Percentiles rank a stretch among this genome's conserved stretches.
These are phyloP conservation scores for Stigmatopora argus DNA, from an alignment of 2,113 vertebrate genomes.

Conservation along the genomic window DNA sequence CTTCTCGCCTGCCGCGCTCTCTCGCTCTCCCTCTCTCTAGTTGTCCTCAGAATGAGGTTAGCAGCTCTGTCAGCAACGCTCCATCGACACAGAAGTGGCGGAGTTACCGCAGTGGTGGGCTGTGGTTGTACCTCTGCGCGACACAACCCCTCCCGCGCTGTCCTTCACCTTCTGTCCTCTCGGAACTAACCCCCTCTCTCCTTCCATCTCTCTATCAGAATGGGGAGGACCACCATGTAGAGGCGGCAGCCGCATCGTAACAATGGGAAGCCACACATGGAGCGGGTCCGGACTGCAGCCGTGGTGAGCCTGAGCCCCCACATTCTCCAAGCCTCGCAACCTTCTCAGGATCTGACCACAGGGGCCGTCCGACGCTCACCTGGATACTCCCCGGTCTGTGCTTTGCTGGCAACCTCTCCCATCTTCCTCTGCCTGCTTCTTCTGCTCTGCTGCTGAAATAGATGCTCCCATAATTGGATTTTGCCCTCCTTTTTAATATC, in stretches of 20 bases:
- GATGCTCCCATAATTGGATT: conserved; percentile 32
- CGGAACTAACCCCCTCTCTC: conserved; percentile 6
- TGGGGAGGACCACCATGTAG: conserved; percentile 92
- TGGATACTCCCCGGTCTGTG: conserved; percentile 58
- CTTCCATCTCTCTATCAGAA: conserved; percentile 65
- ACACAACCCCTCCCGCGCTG: background rate
- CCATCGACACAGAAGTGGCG: conserved; percentile 43
- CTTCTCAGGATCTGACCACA: conserved; percentile 64
- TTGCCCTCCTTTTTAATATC: conserved; percentile 17
- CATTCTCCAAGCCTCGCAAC: conserved; percentile 48
- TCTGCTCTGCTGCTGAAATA: conserved; percentile 43
- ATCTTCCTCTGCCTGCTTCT: conserved; percentile 45
- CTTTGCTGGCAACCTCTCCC: conserved; percentile 35
- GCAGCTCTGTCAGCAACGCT: conserved; percentile 41
- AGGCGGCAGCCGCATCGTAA: conserved; percentile 62
- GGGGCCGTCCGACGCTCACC: conserved; percentile 62
- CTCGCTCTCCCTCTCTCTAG: conserved; percentile 28
- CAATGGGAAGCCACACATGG: conserved; percentile 89
- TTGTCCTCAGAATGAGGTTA: conserved; percentile 65
- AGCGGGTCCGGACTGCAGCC: conserved; percentile 86
- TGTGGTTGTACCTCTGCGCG: background rate
- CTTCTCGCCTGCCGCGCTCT: conserved; percentile 16
- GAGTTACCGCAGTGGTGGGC: conserved; percentile 5
- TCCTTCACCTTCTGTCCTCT: conserved; percentile 14
- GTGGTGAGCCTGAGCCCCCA: conserved; percentile 75